Evolutionary conservation across 2,888 invertebrate genomes (phyloP), one percentile per base, ranked within the genome.

Genomic region (Ischnus inquisitorius): DNA sequence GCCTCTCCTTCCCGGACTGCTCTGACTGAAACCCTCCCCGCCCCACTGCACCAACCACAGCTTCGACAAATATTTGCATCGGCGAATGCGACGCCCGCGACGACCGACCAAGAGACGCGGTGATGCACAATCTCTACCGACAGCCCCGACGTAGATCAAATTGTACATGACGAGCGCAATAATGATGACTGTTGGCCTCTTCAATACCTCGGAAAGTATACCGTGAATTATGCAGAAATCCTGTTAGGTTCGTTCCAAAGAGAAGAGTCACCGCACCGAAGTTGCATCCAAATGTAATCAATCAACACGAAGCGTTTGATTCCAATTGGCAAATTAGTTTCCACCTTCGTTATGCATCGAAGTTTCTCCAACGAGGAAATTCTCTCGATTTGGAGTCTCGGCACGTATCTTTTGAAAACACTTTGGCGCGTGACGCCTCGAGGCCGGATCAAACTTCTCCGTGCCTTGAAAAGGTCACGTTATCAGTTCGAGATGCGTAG

Each of bases 21-120:
- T 79, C 41, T 43, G 41, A 34, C 43, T 48, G 43, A 43, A 41
- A 57, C 57, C 14, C 77, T 57, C 65, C 43, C 67, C 65, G 34
- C 25, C 64, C 14, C 67, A 19, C 46, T 43, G 62, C 68, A 43
- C 54, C 43, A 68, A 54, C 69, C 78, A 43, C 41, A 51, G 68
- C 43, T 69, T 74, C 68, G 62, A 69, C 78, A 82, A 82, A 79
- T 74, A 82, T 82, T 82, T 79, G 78, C 78, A 77, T 46, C 60
- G 76, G 34, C 34, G 46, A 65, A 82, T 82, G 69, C 64, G 65
- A 65, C 16, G 67, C 54, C 67, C 65, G 60, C 46, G 64, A 64
- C 48, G 64, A 39, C 34, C 22, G 19, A 10, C 64, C 75, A 39
- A 64, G 64, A 64, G 48, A 51, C 28, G 39, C n/a, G 3, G 51